phyloP scores from a whole-genome alignment of 2,888 invertebrate genomes.

The Volucella inflata region DNA sequence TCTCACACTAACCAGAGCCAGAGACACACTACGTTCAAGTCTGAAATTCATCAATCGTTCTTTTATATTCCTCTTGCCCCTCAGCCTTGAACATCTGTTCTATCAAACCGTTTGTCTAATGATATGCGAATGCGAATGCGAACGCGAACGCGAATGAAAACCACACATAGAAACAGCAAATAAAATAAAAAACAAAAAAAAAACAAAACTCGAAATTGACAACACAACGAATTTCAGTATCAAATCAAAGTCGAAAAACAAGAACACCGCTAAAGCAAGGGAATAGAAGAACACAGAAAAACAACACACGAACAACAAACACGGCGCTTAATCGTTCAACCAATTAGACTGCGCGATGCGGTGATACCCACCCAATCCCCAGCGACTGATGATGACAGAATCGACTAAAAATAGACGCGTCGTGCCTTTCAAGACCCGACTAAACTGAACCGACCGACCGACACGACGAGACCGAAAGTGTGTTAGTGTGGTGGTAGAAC shows the following conservation, averaged over 20 bases:
- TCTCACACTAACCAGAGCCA: slow-evolving; percentile 59
- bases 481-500: slow-evolving; percentile 51
- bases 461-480: slow-evolving; percentile 23
- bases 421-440: slow-evolving; percentile 48
- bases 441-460: slow-evolving; percentile 10
- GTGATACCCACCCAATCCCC: slow-evolving; percentile 68
- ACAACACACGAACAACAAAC: slow-evolving; percentile 39
- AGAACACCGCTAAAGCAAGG: slow-evolving; percentile 54
- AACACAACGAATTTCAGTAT: slow-evolving; percentile 71
- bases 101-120: slow-evolving; percentile 40
- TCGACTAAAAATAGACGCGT: slow-evolving; percentile 67
- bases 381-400: slow-evolving; percentile 67
- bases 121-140: slow-evolving; percentile 45
- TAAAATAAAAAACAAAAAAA: slow-evolving; percentile 3
- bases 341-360: slow-evolving; percentile 56
- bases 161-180: slow-evolving; percentile 14
- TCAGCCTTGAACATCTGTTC: not conserved
- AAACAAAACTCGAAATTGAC: slow-evolving; percentile 37
- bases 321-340: slow-evolving; percentile 55
- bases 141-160: too few relatives aligned
- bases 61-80: slow-evolving; percentile 3
- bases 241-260: slow-evolving; percentile 72
- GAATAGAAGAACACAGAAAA: slow-evolving; percentile 54
- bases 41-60: slow-evolving; percentile 54
- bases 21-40: not conserved